Conservation (phyloP, 2,113 vertebrate species). For the Lanius ludovicianus region DNA sequence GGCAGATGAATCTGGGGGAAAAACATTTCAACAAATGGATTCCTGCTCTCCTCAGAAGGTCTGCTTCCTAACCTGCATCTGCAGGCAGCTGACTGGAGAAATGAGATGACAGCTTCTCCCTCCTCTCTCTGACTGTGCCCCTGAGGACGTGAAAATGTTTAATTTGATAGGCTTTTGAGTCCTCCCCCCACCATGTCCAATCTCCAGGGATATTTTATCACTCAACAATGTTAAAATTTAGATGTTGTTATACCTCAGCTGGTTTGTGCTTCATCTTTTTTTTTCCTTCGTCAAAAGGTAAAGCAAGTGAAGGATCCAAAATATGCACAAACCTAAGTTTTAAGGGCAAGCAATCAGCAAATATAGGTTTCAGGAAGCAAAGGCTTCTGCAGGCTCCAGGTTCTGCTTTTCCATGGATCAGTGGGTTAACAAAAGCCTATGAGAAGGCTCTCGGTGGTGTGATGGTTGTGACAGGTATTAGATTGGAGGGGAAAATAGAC, state of each 20-base stretch:
- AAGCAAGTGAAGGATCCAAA: background rate
- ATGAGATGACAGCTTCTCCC: slow-evolving; percentile 19
- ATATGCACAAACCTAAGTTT: background rate
- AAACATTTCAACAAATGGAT: background rate
- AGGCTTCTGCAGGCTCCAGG: background rate
- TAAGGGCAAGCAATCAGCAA: background rate
- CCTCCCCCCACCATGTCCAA: background rate
- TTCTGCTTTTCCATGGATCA: slow-evolving; percentile 34
- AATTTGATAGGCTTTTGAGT: slow-evolving; percentile 36
- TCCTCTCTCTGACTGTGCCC: background rate
- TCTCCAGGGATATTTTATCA: slow-evolving; percentile 41
- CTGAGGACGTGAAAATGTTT: background rate
- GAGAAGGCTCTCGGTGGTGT: background rate
- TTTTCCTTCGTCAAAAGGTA: background rate
- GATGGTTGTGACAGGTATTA: slow-evolving; percentile 33
- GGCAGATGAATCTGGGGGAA: background rate
- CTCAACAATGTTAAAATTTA: background rate
- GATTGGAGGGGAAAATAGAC: background rate
- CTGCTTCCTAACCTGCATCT: background rate
- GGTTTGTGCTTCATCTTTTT: background rate
- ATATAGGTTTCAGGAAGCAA: background rate
- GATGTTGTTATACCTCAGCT: background rate
- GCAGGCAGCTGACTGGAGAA: slow-evolving; percentile 16
- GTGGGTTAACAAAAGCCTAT: slow-evolving; percentile 32
- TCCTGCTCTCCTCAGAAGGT: background rate